Conservation (phyloP, 2,113 vertebrate genomes). For the Anhinga rufa region DNA sequence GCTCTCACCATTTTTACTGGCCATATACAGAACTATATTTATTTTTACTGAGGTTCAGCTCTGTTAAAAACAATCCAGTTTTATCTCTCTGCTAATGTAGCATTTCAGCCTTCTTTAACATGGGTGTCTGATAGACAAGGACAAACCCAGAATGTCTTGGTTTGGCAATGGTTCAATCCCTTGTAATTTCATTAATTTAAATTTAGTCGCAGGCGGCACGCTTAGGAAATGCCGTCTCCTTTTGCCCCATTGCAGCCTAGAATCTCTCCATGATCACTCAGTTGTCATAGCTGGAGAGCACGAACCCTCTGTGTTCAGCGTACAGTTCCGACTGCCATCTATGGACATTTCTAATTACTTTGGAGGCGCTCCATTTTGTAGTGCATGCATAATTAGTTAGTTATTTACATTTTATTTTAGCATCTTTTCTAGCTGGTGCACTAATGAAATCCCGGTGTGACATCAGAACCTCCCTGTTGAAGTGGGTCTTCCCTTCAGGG, state of each 20-base stretch:
- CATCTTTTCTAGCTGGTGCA: not conserved
- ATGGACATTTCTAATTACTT: constrained; percentile 37
- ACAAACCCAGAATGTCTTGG: not conserved
- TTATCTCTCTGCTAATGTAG: not conserved
- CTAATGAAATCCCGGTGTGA: constrained; percentile 50
- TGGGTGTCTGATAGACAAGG: not conserved
- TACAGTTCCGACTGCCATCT: not conserved
- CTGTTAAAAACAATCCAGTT: not conserved
- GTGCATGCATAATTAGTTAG: constrained; percentile 39
- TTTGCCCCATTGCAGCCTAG: not conserved
- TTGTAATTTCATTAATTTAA: not conserved
- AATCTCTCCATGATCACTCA: not conserved
- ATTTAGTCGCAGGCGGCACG: not conserved
- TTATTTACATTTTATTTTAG: constrained; percentile 61
- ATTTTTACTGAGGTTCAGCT: not conserved
- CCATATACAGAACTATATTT: not conserved
- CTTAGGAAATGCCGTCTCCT: not conserved
- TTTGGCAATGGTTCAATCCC: not conserved
- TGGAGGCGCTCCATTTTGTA: constrained; percentile 44
- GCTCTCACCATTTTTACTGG: not conserved
- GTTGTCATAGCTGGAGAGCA: constrained; percentile 10
- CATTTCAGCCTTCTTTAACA: not conserved
- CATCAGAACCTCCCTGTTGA: constrained; percentile 33
- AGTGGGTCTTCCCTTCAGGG: constrained; percentile 45
- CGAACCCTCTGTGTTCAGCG: not conserved